Percentiles rank a stretch among this genome's conserved stretches.
Conservation (phyloP, 2,113 vertebrate species). For the Scopus umbretta region DNA sequence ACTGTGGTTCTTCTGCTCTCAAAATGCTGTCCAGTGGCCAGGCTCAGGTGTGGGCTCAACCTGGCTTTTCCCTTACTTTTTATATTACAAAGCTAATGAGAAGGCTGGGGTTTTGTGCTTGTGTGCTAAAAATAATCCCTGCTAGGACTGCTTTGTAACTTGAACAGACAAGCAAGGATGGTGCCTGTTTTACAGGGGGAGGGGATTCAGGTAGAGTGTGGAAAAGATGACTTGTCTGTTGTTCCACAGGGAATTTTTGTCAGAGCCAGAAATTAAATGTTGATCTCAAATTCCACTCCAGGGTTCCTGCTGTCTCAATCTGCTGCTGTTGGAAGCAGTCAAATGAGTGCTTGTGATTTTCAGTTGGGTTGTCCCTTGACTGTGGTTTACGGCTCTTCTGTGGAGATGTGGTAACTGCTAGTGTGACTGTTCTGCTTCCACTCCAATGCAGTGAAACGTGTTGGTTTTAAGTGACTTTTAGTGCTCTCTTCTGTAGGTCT, state of each 20-base stretch:
- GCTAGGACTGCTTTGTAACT: background rate
- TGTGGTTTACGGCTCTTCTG: background rate
- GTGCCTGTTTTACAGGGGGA: background rate
- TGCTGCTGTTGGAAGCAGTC: background rate
- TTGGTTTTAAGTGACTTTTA: background rate
- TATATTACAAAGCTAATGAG: background rate
- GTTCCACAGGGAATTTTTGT: background rate
- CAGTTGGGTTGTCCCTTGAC: background rate
- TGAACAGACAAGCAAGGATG: background rate
- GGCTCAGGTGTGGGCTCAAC: background rate
- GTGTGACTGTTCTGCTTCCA: background rate
- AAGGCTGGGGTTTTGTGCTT: background rate
- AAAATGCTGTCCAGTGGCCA: background rate
- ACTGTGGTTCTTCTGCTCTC: background rate
- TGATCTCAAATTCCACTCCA: background rate
- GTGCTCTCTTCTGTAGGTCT: background rate
- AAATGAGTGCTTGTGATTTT: background rate
- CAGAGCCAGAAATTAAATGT: background rate
- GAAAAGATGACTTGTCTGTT: background rate
- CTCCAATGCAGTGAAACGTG: background rate
- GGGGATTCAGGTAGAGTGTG: background rate
- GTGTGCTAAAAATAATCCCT: background rate
- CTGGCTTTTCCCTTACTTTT: constrained; percentile 28
- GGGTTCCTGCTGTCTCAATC: background rate
- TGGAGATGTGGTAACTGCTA: background rate